A percentile compares a stretch with the other conserved stretches of the same genome.
Conservation (phyloP, 2,797 vertebrate genomes). For the Mus minutoides region DNA sequence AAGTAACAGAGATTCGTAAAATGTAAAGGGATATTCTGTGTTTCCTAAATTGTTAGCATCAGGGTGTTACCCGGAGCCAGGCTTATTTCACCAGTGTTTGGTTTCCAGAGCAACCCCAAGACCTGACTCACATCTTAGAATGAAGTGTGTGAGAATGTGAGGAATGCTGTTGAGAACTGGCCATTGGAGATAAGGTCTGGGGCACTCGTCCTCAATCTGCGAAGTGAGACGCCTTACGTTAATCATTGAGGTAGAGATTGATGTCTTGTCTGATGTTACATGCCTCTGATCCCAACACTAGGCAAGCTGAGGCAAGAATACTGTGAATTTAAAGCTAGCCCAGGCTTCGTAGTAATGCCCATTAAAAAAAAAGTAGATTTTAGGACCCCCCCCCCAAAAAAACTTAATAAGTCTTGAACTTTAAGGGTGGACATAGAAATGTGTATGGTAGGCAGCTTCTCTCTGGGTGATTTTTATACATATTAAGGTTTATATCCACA, state of each 20-base stretch:
- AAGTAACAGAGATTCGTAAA: not conserved
- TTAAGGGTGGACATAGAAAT: not conserved
- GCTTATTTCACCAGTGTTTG: not conserved
- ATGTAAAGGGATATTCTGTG: constrained; percentile 3
- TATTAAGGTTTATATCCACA: not conserved
- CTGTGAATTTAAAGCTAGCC: not conserved
- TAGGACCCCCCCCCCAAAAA: not conserved
- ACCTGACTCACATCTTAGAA: not conserved
- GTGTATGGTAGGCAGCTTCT: constrained; percentile 46
- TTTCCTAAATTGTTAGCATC: constrained; percentile 16
- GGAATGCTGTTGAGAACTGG: not conserved
- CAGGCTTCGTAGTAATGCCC: not conserved
- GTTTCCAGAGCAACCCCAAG: constrained; percentile 10
- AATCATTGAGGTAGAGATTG: not conserved
- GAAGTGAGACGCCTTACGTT: not conserved
- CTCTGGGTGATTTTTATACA: constrained; percentile 28
- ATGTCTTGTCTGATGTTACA: not conserved
- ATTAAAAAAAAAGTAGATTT: not conserved
- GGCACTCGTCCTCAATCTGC: not conserved
- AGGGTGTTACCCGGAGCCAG: not conserved
- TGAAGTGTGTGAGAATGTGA: not conserved
- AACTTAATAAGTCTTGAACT: not conserved
- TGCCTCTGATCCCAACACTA: not conserved
- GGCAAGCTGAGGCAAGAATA: not conserved
- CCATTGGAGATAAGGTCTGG: not conserved